phyloP scores from a whole-genome alignment of 2,797 vertebrate species.

The Manis crassicaudata region DNA sequence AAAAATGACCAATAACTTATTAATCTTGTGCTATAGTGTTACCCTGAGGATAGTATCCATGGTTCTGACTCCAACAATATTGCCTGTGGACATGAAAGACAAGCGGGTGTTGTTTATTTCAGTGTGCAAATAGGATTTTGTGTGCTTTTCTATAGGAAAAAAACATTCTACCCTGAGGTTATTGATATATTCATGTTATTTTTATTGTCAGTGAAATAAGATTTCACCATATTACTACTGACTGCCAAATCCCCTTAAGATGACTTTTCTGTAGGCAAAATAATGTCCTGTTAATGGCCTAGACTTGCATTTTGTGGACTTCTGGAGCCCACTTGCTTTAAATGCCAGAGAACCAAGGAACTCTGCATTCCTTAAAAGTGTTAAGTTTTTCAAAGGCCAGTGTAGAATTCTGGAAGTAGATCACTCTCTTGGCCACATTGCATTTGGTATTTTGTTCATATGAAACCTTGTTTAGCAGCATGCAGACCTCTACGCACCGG shows the following conservation, averaged over 20 bases:
- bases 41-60: slow-evolving; percentile 77
- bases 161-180: slow-evolving; percentile 76
- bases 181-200: slow-evolving; percentile 74
- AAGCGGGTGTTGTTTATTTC: slow-evolving; percentile 80
- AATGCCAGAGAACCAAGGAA: neutral
- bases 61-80: slow-evolving; percentile 73
- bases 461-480: neutral
- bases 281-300: slow-evolving; percentile 42
- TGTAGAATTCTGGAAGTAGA: neutral
- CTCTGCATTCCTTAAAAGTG: neutral
- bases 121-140: slow-evolving; percentile 78
- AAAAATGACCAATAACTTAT: slow-evolving; percentile 79
- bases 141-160: slow-evolving; percentile 72
- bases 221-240: slow-evolving; percentile 72
- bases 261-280: slow-evolving; percentile 45
- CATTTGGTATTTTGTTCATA: neutral
- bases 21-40: slow-evolving; percentile 80
- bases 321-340: neutral
- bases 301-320: neutral
- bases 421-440: neutral
- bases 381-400: neutral
- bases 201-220: slow-evolving; percentile 77
- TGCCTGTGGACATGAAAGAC: slow-evolving; percentile 78
- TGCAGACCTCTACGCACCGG: neutral
- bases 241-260: slow-evolving; percentile 72